Percentiles rank a stretch among this genome's conserved stretches.
phyloP scores from a whole-genome alignment of 1,140 invertebrate species.

The Pissodes strobi region DNA sequence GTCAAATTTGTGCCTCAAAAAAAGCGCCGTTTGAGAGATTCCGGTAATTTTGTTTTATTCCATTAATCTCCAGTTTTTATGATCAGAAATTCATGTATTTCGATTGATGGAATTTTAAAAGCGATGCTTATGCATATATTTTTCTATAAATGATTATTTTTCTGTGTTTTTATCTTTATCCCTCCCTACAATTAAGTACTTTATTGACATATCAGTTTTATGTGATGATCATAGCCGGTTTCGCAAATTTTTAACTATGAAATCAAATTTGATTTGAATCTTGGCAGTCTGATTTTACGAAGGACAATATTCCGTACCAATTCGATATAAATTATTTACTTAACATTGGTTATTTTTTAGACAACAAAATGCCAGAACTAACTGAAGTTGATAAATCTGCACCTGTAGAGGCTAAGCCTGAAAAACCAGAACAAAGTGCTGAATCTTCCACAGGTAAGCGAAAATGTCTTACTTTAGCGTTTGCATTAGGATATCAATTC shows the following conservation, averaged over 20 bases:
- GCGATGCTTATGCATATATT: no score
- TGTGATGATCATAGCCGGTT: slow-evolving; percentile 35
- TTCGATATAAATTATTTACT: neutral
- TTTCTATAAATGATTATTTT: no score
- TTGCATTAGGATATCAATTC: no score
- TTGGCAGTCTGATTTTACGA: slow-evolving; percentile 21
- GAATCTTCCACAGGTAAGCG: slow-evolving; percentile 64
- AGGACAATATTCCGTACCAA: neutral
- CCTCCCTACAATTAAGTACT: no score
- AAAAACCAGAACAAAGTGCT: slow-evolving; percentile 67
- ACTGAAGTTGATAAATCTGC: slow-evolving; percentile 79
- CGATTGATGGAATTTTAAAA: neutral
- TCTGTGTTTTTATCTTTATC: no score
- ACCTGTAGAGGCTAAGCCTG: slow-evolving; percentile 66
- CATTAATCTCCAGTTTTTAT: slow-evolving; percentile 2
- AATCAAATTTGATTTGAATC: slow-evolving; percentile 15
- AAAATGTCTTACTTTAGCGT: neutral
- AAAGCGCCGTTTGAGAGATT: slow-evolving; percentile 4
- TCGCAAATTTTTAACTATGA: slow-evolving; percentile 30
- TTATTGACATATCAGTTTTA: no score
- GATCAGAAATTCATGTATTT: neutral
- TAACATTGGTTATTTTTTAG: neutral
- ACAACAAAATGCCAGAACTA: slow-evolving; percentile 75
- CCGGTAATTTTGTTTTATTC: slow-evolving; percentile 25
- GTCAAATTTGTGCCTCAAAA: slow-evolving; percentile 13